These are phyloP conservation scores for Nymphalis io DNA, from an alignment of 1,140 invertebrate genomes.

Conservation along the genomic window DNA sequence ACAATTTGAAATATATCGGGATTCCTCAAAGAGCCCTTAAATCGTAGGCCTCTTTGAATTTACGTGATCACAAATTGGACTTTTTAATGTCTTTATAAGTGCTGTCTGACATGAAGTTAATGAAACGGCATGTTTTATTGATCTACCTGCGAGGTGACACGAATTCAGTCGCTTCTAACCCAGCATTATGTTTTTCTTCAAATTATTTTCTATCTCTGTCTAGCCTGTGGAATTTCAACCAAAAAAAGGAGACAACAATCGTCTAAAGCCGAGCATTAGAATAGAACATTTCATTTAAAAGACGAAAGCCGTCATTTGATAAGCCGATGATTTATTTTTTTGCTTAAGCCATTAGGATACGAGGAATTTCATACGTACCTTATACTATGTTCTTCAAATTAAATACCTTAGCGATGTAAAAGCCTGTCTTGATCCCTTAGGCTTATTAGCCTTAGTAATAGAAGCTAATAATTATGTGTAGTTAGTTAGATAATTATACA, in stretches of 20 bases:
- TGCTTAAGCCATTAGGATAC: conserved; percentile 74
- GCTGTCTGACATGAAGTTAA: conserved; percentile 73
- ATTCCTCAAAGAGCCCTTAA: conserved; percentile 5
- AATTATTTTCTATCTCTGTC: conserved; percentile 65
- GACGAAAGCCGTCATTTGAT: conserved; percentile 76
- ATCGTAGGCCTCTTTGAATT: conserved; percentile 32
- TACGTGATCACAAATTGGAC: conserved; percentile 54
- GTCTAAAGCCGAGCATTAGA: conserved; percentile 58
- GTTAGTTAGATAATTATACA: no score
- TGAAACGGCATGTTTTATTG: conserved; percentile 77
- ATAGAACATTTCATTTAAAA: conserved; percentile 75
- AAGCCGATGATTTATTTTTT: conserved; percentile 73
- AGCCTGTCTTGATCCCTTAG: no score
- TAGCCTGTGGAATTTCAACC: conserved; percentile 25
- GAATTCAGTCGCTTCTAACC: conserved; percentile 65
- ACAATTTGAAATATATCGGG: not conserved
- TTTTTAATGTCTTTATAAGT: conserved; percentile 81
- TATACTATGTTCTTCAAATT: not conserved
- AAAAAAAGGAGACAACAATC: conserved; percentile 44
- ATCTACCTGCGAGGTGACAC: conserved; percentile 77
- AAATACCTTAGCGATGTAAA: not conserved
- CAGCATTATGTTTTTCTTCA: conserved; percentile 74
- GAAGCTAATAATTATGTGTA: no score
- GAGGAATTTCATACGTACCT: conserved; percentile 47
- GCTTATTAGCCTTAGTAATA: no score